Percentiles rank a stretch among this genome's conserved stretches.
phyloP scores from a whole-genome alignment of 2,797 vertebrate genomes.

The Dryobates pubescens region DNA sequence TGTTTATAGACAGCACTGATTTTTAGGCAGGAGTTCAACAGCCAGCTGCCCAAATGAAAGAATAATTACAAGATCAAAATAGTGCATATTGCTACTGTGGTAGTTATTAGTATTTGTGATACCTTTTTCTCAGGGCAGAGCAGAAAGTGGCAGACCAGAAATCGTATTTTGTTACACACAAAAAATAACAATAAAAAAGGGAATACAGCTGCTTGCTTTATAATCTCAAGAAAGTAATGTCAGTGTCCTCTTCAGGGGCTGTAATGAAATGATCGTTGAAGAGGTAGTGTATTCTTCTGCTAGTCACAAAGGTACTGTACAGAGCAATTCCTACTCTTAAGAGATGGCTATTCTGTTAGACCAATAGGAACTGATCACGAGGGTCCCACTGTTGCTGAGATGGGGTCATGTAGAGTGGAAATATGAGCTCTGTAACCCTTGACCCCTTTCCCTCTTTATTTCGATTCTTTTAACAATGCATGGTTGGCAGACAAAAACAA shows the following conservation, averaged over 20 bases:
- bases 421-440: slow-evolving; percentile 78
- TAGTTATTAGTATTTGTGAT: slow-evolving; percentile 68
- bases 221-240: slow-evolving; percentile 67
- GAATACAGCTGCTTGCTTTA: slow-evolving; percentile 66
- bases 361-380: slow-evolving; percentile 76
- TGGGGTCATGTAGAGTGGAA: slow-evolving; percentile 77
- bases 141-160: slow-evolving; percentile 71
- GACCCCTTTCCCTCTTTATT: slow-evolving; percentile 77
- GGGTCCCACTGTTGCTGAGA: slow-evolving; percentile 67
- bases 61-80: slow-evolving; percentile 64
- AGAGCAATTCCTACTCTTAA: slow-evolving; percentile 66
- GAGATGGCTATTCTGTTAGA: slow-evolving; percentile 72
- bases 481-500: slow-evolving; percentile 76
- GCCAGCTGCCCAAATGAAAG: slow-evolving; percentile 48
- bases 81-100: slow-evolving; percentile 50
- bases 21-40: slow-evolving; percentile 36
- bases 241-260: slow-evolving; percentile 70
- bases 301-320: slow-evolving; percentile 73
- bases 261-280: slow-evolving; percentile 69
- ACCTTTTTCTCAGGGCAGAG: slow-evolving; percentile 71
- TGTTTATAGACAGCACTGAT: slow-evolving; percentile 15
- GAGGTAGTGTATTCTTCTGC: slow-evolving; percentile 68
- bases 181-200: slow-evolving; percentile 61
- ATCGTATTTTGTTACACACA: slow-evolving; percentile 65
- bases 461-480: slow-evolving; percentile 77